Conservation (phyloP, 2,797 vertebrate species). For the Dipus sagitta region DNA sequence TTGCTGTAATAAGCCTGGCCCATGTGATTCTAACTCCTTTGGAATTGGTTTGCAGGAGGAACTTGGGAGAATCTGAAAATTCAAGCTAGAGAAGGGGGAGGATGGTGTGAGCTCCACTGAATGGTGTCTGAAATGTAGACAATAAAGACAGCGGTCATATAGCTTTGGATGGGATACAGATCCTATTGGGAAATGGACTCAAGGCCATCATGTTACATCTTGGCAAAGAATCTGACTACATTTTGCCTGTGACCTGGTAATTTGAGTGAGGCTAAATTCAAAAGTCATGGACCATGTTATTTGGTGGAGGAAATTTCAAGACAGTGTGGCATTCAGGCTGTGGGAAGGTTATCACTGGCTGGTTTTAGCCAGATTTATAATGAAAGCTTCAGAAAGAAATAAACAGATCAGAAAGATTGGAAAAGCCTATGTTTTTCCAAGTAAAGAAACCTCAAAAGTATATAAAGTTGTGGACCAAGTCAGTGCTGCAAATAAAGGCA, state of each 20-base stretch:
- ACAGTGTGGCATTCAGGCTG: background rate
- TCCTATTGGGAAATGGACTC: background rate
- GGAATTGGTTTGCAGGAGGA: background rate
- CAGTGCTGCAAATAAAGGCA: background rate
- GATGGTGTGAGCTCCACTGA: background rate
- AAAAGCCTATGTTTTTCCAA: background rate
- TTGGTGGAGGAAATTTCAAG: background rate
- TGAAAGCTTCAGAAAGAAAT: background rate
- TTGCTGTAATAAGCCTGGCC: background rate
- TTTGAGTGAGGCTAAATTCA: background rate
- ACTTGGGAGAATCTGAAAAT: background rate
- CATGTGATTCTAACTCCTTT: background rate
- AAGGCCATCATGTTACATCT: background rate
- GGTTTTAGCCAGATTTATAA: background rate
- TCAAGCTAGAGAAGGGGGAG: background rate
- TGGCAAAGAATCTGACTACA: background rate
- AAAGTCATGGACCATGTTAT: background rate
- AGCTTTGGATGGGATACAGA: background rate
- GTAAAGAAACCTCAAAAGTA: background rate
- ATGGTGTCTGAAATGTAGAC: background rate
- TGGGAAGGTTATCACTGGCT: background rate
- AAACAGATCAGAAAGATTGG: background rate
- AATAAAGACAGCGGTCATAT: background rate
- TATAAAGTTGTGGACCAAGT: background rate
- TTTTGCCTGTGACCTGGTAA: background rate